Conservation (phyloP, 2,888 invertebrate genomes). For the Trachelus troglodyta region DNA sequence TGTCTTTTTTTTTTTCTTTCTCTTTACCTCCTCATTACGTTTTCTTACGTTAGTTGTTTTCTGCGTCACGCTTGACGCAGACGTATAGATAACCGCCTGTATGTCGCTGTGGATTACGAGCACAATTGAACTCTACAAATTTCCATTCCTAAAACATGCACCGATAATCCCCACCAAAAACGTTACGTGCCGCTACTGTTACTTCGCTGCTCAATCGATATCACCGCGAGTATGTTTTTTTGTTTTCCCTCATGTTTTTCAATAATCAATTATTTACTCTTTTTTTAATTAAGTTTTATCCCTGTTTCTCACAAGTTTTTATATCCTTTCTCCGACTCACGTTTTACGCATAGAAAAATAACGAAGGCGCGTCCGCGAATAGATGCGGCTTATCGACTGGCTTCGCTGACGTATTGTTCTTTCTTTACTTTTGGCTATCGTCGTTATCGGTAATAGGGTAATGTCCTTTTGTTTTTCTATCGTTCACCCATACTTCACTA, state of each 20-base stretch:
- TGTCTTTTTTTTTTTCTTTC: conserved; percentile 13
- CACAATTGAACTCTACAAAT: not conserved
- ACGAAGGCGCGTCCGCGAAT: not conserved
- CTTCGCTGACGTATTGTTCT: not conserved
- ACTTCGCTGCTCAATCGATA: not conserved
- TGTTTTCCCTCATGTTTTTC: not conserved
- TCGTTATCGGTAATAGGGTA: not conserved
- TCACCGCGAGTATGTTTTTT: not conserved
- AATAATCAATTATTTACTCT: not conserved
- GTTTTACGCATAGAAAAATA: conserved; percentile 6
- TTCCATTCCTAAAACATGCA: not conserved
- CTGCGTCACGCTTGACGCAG: not conserved
- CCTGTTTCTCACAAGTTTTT: not conserved
- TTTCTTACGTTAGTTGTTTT: not conserved
- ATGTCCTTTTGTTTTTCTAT: not conserved
- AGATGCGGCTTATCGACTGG: not conserved
- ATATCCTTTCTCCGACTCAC: not conserved
- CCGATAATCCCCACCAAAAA: not conserved
- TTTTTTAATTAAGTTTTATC: not conserved
- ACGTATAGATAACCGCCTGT: not conserved
- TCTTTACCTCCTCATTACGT: not conserved
- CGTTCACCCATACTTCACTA: not conserved
- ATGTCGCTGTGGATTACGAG: not conserved
- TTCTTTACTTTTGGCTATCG: not conserved
- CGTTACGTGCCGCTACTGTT: not conserved